Base-by-base conservation (phyloP, 2,113 vertebrate species). In the Heptranchias perlo region DNA sequence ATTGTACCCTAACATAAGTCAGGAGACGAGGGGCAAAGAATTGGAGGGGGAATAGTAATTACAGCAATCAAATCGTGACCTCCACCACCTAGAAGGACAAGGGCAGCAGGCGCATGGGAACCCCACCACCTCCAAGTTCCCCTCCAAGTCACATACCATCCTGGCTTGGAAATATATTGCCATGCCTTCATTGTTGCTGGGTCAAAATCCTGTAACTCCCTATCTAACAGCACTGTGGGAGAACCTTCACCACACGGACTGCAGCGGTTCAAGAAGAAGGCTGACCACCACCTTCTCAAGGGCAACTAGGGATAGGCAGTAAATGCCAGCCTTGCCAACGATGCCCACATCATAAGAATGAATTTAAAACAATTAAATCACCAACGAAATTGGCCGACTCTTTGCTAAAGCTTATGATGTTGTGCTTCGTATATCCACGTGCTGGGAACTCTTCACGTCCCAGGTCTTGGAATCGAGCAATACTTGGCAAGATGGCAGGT, bases 401-500 rank as follows among this genome's bases (percentile, higher is more conserved):
- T 49, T 86, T 8, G 76, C 2, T 82, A 82, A 82, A n/a, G 21
- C 39, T 47, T 39, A 84, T 23, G 16, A 6, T 86, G 14, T 91
- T 11, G 31, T 91, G 87, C 49, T 13, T 49, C 13, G 61, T 58
- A 58, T 28, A 58, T 91, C 13, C 3, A 91, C 28, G 52, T 58
- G 28, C 87, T 6, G 16, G 35, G n/a, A 21, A 7, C 14, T 39
- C 18, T 39, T 16, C 35, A 62, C 31, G 4, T n/a, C 13, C 58
- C 31, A 1, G 89, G 58, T n/a, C 58, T 39, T 35, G 87, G 28
- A 58, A 58, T 61, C 4, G 13, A n/a, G 49, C 28, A 58, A 16
- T 35, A 58, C 3, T 91, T 58, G 52, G 4, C 28, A 1, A 96
- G 93, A 96, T 97, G 97, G 97, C 97, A 96, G 97, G 97, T 97